phyloP scores from a whole-genome alignment of 2,797 vertebrate genomes.

The Hydrolagus colliei region DNA sequence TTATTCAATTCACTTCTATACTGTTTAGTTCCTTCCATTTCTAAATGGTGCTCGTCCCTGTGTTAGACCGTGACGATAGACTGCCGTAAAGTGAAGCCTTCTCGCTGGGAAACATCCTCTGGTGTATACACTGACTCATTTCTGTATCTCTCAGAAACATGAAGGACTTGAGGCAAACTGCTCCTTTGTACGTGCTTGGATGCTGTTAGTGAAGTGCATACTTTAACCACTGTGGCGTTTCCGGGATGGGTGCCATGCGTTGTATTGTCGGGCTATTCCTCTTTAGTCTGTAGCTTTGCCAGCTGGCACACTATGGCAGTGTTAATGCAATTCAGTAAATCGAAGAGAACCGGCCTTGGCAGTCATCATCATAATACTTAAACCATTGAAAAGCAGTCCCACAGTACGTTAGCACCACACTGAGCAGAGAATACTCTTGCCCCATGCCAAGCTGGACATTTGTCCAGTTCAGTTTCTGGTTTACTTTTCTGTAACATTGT shows the following conservation, averaged over 20 bases:
- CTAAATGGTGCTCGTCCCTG: neutral
- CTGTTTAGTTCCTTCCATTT: neutral
- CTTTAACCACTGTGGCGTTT: slow-evolving; percentile 10
- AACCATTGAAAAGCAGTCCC: neutral
- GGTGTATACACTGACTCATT: neutral
- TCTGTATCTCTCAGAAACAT: neutral
- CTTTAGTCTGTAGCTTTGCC: slow-evolving; percentile 10
- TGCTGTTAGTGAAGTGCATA: slow-evolving; percentile 16
- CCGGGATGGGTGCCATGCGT: slow-evolving; percentile 21
- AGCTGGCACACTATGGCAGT: slow-evolving; percentile 23
- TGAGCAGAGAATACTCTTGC: neutral
- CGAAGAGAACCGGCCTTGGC: neutral
- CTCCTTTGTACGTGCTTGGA: slow-evolving; percentile 10
- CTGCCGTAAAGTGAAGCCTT: too few species aligned
- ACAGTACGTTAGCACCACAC: neutral
- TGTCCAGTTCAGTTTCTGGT: too few species aligned
- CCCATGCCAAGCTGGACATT: too few species aligned
- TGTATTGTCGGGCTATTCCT: slow-evolving; percentile 10
- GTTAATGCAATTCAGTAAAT: slow-evolving; percentile 16
- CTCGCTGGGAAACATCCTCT: neutral
- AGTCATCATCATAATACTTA: neutral
- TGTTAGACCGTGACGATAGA: neutral
- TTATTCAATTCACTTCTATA: too few species aligned
- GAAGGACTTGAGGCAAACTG: neutral
- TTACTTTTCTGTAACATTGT: neutral